Conservation (phyloP, 2,113 vertebrate genomes). For the Trachemys scripta region DNA sequence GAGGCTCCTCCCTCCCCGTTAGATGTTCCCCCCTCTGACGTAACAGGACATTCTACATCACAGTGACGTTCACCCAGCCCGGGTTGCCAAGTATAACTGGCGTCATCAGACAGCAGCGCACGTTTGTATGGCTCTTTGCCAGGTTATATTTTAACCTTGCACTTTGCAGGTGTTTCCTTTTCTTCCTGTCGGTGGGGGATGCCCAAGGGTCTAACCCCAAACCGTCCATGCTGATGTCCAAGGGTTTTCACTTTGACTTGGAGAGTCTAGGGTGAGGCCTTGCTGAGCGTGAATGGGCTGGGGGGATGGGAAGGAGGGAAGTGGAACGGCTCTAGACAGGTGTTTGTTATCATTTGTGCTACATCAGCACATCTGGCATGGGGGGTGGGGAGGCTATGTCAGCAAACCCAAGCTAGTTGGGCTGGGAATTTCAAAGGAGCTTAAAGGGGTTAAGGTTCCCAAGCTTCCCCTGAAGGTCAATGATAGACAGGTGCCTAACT, state of each 20-base stretch:
- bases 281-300: neutral
- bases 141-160: neutral
- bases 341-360: neutral
- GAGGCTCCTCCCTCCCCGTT: neutral
- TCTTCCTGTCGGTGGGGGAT: neutral
- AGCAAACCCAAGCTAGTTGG: neutral
- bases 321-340: neutral
- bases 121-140: neutral
- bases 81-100: neutral
- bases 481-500: neutral
- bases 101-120: neutral
- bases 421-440: neutral
- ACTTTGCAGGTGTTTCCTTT: neutral
- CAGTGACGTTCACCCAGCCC: neutral
- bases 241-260: neutral
- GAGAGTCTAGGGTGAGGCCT: neutral
- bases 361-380: no score
- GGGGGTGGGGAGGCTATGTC: neutral
- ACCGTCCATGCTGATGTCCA: neutral
- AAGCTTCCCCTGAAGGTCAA: neutral
- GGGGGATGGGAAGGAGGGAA: neutral
- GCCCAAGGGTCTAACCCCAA: neutral
- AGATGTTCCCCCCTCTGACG: neutral
- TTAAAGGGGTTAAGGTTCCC: neutral
- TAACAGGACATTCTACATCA: neutral